These are phyloP conservation scores for Mus musculus DNA, from an alignment of 2,113 vertebrate species.

Conservation along the genomic window DNA sequence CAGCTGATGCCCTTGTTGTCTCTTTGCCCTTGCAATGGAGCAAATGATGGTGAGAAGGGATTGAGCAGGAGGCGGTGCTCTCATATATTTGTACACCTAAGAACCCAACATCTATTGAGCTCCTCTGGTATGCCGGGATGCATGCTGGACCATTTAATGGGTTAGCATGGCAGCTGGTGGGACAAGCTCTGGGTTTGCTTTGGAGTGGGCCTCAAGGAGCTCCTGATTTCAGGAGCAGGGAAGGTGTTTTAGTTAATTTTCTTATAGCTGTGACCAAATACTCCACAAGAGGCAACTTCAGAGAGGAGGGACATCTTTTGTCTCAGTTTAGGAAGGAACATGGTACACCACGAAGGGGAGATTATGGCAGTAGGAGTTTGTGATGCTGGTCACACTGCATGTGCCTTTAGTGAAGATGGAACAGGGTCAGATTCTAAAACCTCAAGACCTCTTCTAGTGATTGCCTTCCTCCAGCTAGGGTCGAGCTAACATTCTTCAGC, in stretches of 20 bases:
- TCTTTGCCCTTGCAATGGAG: background rate
- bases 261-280: background rate
- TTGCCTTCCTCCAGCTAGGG: background rate
- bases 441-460: background rate
- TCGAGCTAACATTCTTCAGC: background rate
- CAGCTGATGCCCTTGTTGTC: background rate
- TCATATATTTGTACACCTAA: background rate
- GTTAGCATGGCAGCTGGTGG: background rate
- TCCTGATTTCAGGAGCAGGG: background rate
- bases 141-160: background rate
- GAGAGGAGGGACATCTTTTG: background rate
- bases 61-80: background rate
- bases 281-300: background rate
- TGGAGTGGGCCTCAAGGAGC: background rate
- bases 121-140: background rate
- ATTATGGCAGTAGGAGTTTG: background rate
- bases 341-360: background rate
- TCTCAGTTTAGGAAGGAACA: background rate
- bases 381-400: background rate
- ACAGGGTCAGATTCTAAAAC: background rate
- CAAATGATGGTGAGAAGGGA: too few species aligned
- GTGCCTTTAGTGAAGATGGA: background rate
- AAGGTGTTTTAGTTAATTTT: background rate
- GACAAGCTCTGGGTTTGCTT: background rate
- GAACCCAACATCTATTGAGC: background rate